Conservation (phyloP, 2,113 vertebrate species). For the Upupa epops region DNA sequence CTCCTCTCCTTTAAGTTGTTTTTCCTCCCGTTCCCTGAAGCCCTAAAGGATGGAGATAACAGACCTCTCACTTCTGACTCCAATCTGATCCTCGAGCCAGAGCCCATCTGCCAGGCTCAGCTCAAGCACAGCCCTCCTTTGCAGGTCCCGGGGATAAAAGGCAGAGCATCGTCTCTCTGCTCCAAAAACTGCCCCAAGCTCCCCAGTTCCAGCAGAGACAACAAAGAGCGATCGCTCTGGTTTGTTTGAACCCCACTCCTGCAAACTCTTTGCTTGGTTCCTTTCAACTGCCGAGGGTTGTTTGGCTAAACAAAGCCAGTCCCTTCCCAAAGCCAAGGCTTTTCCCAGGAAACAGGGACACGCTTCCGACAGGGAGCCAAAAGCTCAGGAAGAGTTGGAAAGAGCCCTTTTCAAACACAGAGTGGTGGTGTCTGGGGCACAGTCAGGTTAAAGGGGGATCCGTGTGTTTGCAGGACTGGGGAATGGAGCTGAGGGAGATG, state of each 20-base stretch:
- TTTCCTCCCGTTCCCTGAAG: not conserved
- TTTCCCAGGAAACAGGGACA: not conserved
- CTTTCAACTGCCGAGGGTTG: not conserved
- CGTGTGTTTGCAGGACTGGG: not conserved
- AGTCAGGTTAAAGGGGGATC: not conserved
- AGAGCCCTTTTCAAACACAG: not conserved
- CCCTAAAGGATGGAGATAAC: not conserved
- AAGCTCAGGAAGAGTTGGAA: not conserved
- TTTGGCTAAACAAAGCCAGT: not conserved
- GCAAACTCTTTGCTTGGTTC: not conserved
- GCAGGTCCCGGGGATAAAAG: conserved; percentile 1
- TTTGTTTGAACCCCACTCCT: too few relatives aligned
- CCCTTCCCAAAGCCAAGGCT: not conserved
- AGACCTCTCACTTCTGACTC: not conserved
- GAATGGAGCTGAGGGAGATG: not conserved
- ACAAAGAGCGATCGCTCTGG: too few relatives aligned
- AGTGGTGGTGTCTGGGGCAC: not conserved
- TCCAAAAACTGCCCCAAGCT: not conserved
- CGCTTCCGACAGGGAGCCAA: not conserved
- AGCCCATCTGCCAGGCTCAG: conserved; percentile 33
- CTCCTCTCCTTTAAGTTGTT: too few relatives aligned
- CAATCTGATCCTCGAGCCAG: conserved; percentile 3
- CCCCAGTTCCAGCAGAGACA: not conserved
- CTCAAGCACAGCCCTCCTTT: not conserved
- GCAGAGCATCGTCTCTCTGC: not conserved